Percentiles rank a stretch among this genome's conserved stretches.
phyloP scores from a whole-genome alignment of 92 coral and sea anemone species.

The Phymanthus crucifer region DNA sequence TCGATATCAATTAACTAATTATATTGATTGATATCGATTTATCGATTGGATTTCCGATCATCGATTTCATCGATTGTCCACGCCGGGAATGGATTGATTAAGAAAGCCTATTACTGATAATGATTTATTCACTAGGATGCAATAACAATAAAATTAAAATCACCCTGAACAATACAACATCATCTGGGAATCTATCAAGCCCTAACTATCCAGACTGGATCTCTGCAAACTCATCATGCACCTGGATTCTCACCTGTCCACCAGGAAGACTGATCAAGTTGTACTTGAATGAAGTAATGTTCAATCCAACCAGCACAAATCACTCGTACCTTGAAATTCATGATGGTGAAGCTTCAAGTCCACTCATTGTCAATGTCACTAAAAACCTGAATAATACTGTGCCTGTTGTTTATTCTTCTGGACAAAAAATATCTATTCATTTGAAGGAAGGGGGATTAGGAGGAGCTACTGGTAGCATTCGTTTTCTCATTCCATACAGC shows the following conservation, averaged over 20 bases:
- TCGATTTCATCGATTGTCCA: no score
- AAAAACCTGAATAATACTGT: not conserved
- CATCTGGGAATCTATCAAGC: conserved; percentile 33
- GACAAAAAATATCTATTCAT: not conserved
- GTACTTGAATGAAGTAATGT: not conserved
- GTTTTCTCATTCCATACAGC: not conserved
- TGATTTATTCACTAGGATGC: not conserved
- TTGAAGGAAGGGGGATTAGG: not conserved
- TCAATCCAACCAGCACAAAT: not conserved
- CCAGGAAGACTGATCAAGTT: not conserved
- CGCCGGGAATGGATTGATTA: no score
- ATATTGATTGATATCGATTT: no score
- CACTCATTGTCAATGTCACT: not conserved
- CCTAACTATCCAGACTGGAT: conserved; percentile 45
- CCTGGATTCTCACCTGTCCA: conserved; percentile 24
- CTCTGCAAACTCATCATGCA: conserved; percentile 24
- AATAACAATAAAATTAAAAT: not conserved
- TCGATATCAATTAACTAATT: no score
- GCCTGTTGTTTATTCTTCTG: not conserved
- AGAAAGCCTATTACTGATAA: not conserved
- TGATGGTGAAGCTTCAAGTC: not conserved
- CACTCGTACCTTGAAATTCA: not conserved
- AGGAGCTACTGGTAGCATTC: not conserved
- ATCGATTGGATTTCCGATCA: no score
- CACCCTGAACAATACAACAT: not conserved